phyloP scores from a whole-genome alignment of 2,888 invertebrate species.

The Caenorhabditis drosophilae region DNA sequence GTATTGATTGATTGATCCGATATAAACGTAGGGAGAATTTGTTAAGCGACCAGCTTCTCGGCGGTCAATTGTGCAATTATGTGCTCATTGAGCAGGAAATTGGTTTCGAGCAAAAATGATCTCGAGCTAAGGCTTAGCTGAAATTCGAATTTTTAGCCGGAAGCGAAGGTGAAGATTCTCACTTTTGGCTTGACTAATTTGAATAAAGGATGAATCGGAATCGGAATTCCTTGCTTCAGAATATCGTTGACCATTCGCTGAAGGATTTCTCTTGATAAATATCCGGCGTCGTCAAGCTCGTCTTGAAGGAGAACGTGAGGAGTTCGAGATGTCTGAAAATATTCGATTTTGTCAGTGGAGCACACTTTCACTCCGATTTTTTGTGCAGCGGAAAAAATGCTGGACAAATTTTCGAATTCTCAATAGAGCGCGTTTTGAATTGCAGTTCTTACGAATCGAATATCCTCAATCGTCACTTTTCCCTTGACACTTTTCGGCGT shows the following conservation, averaged over 20 bases:
- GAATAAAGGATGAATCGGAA: slow-evolving; percentile 67
- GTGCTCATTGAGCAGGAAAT: slow-evolving; percentile 62
- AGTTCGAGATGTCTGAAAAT: slow-evolving; percentile 56
- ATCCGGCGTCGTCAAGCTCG: slow-evolving; percentile 65
- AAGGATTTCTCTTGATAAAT: slow-evolving; percentile 64
- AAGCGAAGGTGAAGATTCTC: neutral
- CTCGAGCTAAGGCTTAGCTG: slow-evolving; percentile 60
- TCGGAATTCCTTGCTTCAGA: slow-evolving; percentile 65
- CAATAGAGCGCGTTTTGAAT: no score
- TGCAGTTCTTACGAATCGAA: slow-evolving; percentile 58
- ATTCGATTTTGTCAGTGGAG: no score
- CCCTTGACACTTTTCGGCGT: slow-evolving; percentile 61
- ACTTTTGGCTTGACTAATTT: slow-evolving; percentile 63
- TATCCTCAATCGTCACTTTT: slow-evolving; percentile 61
- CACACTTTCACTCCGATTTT: no score
- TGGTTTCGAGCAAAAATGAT: slow-evolving; percentile 63
- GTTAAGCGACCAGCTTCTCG: slow-evolving; percentile 33
- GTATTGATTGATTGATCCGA: no score
- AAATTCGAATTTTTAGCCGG: slow-evolving; percentile 8
- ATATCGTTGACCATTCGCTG: slow-evolving; percentile 63
- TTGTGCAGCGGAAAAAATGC: no score
- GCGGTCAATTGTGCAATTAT: slow-evolving; percentile 62
- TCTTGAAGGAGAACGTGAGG: slow-evolving; percentile 63
- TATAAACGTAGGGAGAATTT: neutral
- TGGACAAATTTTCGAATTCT: no score